Percentiles rank a stretch among this genome's conserved stretches.
Evolutionary conservation across 1,140 invertebrate genomes (phyloP).

Genomic region (Bursaphelenchus mucronatus): DNA sequence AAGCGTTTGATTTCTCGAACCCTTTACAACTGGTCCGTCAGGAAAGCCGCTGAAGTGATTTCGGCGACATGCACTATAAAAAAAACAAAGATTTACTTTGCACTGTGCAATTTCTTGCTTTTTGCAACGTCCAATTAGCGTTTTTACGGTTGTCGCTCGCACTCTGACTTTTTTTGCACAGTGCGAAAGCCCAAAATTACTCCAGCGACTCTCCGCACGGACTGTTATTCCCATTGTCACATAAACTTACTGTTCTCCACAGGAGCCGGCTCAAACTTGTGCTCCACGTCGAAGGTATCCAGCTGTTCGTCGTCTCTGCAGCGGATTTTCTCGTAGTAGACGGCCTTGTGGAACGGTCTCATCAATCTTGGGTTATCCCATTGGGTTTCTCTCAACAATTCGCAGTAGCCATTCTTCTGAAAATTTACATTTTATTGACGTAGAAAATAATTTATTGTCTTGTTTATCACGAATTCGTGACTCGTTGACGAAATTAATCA

Average conservation of each 20-base stretch:
- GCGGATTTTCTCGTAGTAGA: constrained; percentile 58
- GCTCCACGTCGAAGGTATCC: constrained; percentile 8
- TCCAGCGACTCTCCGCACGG: constrained; percentile 5
- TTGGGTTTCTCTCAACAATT: constrained; percentile 53
- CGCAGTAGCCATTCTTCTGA: constrained; percentile 54
- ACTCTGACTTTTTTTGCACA: too few species aligned
- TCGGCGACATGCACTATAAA: too few species aligned
- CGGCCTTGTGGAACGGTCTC: constrained; percentile 56
- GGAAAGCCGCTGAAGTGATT: too few species aligned
- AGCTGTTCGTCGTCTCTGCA: constrained; percentile 42
- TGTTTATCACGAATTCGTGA: constrained; percentile 12
- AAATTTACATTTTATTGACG: constrained; percentile 9
- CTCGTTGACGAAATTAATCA: too few species aligned
- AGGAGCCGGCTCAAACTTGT: neutral
- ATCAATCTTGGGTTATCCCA: constrained; percentile 58
- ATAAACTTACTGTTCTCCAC: neutral
- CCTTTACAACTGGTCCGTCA: neutral
- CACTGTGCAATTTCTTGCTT: too few species aligned
- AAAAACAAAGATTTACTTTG: too few species aligned
- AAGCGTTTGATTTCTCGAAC: neutral
- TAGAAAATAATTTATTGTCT: constrained; percentile 2
- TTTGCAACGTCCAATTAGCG: too few species aligned
- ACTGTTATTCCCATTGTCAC: neutral
- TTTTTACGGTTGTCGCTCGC: too few species aligned
- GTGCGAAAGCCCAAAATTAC: too few species aligned